These are phyloP conservation scores for Halyomorpha halys DNA, from an alignment of 1,140 invertebrate genomes.

Conservation along the genomic window DNA sequence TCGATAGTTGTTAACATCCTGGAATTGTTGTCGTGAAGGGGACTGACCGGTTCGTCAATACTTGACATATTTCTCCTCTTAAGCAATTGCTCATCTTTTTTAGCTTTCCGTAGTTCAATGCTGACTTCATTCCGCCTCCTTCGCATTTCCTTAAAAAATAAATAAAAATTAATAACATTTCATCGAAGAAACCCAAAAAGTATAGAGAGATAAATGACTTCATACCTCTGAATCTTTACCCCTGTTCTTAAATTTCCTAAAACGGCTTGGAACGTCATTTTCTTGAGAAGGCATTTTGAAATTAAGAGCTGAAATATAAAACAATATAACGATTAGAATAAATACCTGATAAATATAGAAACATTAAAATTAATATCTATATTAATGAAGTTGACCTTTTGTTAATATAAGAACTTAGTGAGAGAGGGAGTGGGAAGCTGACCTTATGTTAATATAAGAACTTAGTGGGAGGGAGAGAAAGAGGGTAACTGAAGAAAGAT, in stretches of 20 bases:
- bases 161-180: constrained; percentile 9
- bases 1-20: constrained; percentile 36
- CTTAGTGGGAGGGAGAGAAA: too few species aligned
- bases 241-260: constrained; percentile 39
- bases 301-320: constrained; percentile 1
- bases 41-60: constrained; percentile 41
- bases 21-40: constrained; percentile 43
- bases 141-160: constrained; percentile 61
- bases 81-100: constrained; percentile 89
- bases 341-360: too few species aligned
- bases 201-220: too few species aligned
- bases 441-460: too few species aligned
- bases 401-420: too few species aligned
- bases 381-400: too few species aligned
- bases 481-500: too few species aligned
- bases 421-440: too few species aligned
- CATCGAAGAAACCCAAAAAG: neutral
- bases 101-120: constrained; percentile 82
- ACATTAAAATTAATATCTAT: too few species aligned
- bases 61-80: constrained; percentile 80
- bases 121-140: constrained; percentile 76
- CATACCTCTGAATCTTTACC: constrained; percentile 40
- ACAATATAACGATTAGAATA: too few species aligned
- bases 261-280: constrained; percentile 29
- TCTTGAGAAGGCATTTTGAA: constrained; percentile 28